phyloP scores from a whole-genome alignment of 2,113 vertebrate species.

The Rutilus rutilus region DNA sequence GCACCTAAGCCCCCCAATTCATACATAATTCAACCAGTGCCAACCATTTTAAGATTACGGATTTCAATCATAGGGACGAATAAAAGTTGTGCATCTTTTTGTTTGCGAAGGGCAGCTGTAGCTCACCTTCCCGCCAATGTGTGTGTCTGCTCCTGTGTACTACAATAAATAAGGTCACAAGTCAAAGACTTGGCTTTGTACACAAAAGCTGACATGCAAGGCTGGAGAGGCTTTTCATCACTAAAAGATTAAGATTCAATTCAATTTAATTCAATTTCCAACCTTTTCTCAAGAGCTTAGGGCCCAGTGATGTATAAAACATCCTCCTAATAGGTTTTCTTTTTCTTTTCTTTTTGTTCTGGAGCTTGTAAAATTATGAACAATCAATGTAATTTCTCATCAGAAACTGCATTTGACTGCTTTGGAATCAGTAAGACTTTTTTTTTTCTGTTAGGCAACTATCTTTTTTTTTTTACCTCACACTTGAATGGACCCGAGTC shows the following conservation, averaged over 20 bases:
- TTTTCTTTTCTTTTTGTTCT: not conserved
- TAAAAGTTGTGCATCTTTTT: slow-evolving; percentile 39
- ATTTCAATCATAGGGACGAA: slow-evolving; percentile 42
- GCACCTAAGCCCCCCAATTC: slow-evolving; percentile 21
- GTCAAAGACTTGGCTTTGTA: slow-evolving; percentile 28
- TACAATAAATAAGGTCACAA: slow-evolving; percentile 45
- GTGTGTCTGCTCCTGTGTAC: slow-evolving; percentile 7
- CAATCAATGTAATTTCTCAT: slow-evolving; percentile 21
- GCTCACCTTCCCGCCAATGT: not conserved
- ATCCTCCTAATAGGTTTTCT: slow-evolving; percentile 17
- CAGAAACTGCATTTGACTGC: not conserved
- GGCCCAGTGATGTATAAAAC: slow-evolving; percentile 32
- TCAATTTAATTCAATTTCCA: slow-evolving; percentile 42
- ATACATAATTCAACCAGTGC: slow-evolving; percentile 53
- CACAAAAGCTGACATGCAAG: slow-evolving; percentile 28
- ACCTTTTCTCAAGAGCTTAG: slow-evolving; percentile 35
- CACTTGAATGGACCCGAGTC: not conserved
- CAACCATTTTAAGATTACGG: slow-evolving; percentile 38
- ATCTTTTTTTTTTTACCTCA: not conserved
- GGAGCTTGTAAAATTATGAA: slow-evolving; percentile 22
- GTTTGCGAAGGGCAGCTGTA: slow-evolving; percentile 4
- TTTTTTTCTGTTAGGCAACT: not conserved
- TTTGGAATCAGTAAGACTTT: not conserved
- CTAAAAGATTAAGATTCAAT: slow-evolving; percentile 44
- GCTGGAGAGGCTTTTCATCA: slow-evolving; percentile 33